Evolutionary conservation across 2,888 invertebrate genomes (phyloP).

Genomic region (Plutella xylostella): DNA sequence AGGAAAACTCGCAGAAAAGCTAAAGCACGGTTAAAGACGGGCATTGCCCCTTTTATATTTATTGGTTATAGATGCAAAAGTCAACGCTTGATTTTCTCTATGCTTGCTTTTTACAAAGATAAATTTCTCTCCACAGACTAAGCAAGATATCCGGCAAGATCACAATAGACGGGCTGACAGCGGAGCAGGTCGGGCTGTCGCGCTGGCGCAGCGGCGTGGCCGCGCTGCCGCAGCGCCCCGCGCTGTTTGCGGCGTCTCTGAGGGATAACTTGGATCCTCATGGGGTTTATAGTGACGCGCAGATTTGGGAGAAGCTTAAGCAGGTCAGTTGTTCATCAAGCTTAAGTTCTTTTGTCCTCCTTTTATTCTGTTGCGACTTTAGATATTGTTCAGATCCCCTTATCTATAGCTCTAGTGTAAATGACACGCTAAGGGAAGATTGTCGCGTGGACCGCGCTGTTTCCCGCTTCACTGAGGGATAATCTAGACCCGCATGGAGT

Average conservation of each 20-base stretch:
- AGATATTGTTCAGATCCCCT: no score
- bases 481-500: slow-evolving; percentile 82
- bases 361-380: no score
- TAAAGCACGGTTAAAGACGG: no score
- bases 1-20: no score
- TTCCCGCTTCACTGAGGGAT: slow-evolving; percentile 80
- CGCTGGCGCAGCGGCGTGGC: slow-evolving; percentile 67
- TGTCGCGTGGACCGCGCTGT: slow-evolving; percentile 77
- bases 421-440: no score
- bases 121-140: slow-evolving; percentile 39
- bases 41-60: no score
- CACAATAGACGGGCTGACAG: slow-evolving; percentile 52
- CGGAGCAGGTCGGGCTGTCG: slow-evolving; percentile 58
- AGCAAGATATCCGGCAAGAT: slow-evolving; percentile 51
- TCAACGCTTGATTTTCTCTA: no score
- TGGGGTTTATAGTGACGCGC: slow-evolving; percentile 70
- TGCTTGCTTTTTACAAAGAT: no score
- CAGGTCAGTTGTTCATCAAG: slow-evolving; percentile 57
- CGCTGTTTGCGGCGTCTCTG: slow-evolving; percentile 81
- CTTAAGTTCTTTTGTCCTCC: background rate
- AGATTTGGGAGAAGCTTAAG: slow-evolving; percentile 78
- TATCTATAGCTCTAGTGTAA: no score
- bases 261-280: slow-evolving; percentile 85
- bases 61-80: no score
- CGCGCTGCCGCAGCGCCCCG: slow-evolving; percentile 77